Base-by-base conservation (phyloP, 2,888 invertebrate genomes). In the Physocephala rufipes region DNA sequence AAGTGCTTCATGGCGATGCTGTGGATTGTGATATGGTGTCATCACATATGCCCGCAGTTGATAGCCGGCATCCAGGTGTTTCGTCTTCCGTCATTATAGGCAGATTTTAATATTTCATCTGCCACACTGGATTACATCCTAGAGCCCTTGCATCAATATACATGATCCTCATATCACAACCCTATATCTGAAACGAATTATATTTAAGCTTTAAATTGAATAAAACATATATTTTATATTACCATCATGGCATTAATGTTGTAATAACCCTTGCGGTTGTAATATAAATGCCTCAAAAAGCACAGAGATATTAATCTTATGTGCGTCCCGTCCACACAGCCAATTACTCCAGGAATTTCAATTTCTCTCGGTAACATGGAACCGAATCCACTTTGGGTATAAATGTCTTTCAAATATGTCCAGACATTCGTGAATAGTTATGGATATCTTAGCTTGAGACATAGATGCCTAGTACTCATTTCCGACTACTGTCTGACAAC, bases 321-420 rank as follows among this genome's bases (percentile, higher is more conserved):
- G 28, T 59, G 59, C 2, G 24, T 59, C 7, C 59, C 59, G 13
- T 59, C 59, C 28, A 59, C 2, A 26, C 61, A 61, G 12, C 61
- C 61, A 12, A 61, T 13, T 15, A 59, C 59, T 2, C 59, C 28
- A 2, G 59, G 59, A n/a, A 59, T 16, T 59, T 30, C 28, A 12
- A 15, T 9, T 15, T 59, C n/a, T 7, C 0, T 61, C 61, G 1
- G 36, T 21, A 30, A 61, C 43, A 19, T 61, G 7, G 43, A 36
- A 7, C 2, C 19, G 15, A 13, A 61, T 61, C 36, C 61, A 36
- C 4, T 19, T n/a, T 0, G 61, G 61, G 30, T 43, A 61, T 16
- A 61, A 7, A 30, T 61, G 30, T 16, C 16, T 5, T 19, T 61
- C 61, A 19, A 61, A 61, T 9, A 61, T 36, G 24, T 30, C 19